Evolutionary conservation across 2,797 vertebrate species (phyloP), one percentile per base, ranked within the genome.

Genomic region (Apogon hyalosoma): DNA sequence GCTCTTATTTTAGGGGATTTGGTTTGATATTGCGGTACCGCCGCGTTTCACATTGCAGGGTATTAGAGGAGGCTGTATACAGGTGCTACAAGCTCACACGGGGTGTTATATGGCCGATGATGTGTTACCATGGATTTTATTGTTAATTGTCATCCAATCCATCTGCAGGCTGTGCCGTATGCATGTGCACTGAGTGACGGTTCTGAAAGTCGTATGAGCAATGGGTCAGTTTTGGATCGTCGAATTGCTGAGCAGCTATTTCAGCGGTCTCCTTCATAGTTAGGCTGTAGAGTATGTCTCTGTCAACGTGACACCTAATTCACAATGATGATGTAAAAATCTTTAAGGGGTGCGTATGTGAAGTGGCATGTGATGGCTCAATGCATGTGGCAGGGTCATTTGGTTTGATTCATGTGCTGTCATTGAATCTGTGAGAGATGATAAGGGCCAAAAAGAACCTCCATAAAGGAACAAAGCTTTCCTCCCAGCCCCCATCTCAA

Each of bases 61-160:
- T 77, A 53, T 81, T 77, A 67, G 80, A 79, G 66, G 54, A 88
- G 76, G 74, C 24, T 74, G 86, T 80, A 81, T 62, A 91, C 85
- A 91, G 82, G 88, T 89, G 90, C 83, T 79, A 79, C 63, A 65
- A 58, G 80, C 84, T 84, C 71, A 70, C 82, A 63, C 64, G 3
- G 75, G 58, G 57, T 82, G 83, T 77, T 76, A 46, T 81, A 68
- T 81, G 78, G 24, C 84, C 76, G 75, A 66, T 74, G 71, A 47
- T 87, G 74, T 62, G 80, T 52, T 82, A 72, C 75, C 63, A 83
- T 77, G 71, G 73, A 75, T 72, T 79, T 86, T 79, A 36, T 50
- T 66, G 73, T 66, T 71, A 76, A 83, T 82, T 83, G 63, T 72
- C 51, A 76, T 84, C 76, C 71, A 76, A 61, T 83, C 61, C 74